These are phyloP conservation scores for Esox masquinongy DNA, from an alignment of 2,797 vertebrate genomes.

Conservation along the genomic window DNA sequence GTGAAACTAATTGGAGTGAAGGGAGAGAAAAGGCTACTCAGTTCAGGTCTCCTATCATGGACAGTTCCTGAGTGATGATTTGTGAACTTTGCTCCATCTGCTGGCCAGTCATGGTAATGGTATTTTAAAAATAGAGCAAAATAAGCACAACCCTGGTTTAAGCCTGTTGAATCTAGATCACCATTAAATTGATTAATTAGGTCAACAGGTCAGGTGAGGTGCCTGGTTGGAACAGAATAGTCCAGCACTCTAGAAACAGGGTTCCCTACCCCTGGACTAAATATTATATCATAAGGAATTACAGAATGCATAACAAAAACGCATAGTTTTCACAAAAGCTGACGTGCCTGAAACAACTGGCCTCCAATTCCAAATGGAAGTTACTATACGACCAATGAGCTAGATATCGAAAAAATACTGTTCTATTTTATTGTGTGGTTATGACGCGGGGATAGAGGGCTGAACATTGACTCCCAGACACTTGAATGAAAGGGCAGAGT, in stretches of 20 bases:
- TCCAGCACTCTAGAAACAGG: too few species aligned
- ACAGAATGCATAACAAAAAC: too few species aligned
- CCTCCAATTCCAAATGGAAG: slow-evolving; percentile 27
- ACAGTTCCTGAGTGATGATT: slow-evolving; percentile 54
- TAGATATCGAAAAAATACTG: background rate
- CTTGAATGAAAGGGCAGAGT: slow-evolving; percentile 21
- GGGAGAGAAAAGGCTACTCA: background rate
- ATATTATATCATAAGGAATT: too few species aligned
- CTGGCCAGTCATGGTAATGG: slow-evolving; percentile 63
- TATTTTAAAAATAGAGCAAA: background rate
- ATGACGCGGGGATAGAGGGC: slow-evolving; percentile 36
- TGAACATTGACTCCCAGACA: slow-evolving; percentile 29
- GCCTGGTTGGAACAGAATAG: too few species aligned
- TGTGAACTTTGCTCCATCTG: slow-evolving; percentile 73
- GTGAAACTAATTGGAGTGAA: background rate
- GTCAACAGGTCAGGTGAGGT: too few species aligned
- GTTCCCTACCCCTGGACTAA: too few species aligned
- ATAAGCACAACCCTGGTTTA: too few species aligned
- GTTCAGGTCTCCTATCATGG: slow-evolving; percentile 47
- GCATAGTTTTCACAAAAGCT: background rate
- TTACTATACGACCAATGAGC: slow-evolving; percentile 1
- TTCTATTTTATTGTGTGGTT: slow-evolving; percentile 11
- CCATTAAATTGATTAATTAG: too few species aligned
- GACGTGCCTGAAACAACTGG: slow-evolving; percentile 41
- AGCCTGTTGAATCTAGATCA: too few species aligned